These are phyloP conservation scores for Orius laevigatus DNA, from an alignment of 1,140 invertebrate genomes.

Conservation along the genomic window DNA sequence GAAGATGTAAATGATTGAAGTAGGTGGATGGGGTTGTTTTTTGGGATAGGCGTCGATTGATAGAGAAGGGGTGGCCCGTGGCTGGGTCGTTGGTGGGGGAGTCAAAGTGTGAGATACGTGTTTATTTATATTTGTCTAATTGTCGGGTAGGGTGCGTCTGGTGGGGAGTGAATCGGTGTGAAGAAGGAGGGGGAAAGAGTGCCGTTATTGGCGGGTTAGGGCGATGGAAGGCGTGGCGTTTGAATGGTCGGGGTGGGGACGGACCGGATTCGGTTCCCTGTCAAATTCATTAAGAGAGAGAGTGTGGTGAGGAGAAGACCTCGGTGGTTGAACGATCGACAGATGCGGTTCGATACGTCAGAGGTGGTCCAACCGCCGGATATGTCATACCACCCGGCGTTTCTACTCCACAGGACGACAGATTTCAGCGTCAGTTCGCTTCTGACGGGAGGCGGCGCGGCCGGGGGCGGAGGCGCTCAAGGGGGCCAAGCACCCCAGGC, in stretches of 20 bases:
- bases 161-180: conserved; percentile 2
- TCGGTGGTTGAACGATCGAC: background rate
- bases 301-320: conserved; percentile 5
- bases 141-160: conserved; percentile 7
- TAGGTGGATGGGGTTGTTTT: no score
- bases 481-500: conserved; percentile 17
- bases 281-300: conserved; percentile 6
- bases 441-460: conserved; percentile 46
- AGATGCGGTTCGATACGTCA: conserved; percentile 10
- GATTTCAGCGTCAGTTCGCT: conserved; percentile 85
- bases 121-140: conserved; percentile 13
- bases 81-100: conserved; percentile 7
- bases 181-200: background rate
- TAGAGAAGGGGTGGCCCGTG: background rate
- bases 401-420: conserved; percentile 42
- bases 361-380: conserved; percentile 14
- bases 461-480: conserved; percentile 30
- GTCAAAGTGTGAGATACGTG: conserved; percentile 7
- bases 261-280: background rate
- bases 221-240: background rate
- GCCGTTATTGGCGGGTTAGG: background rate
- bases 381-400: conserved; percentile 20
- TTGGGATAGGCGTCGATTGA: no score
- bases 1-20: no score
- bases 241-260: background rate